These are phyloP conservation scores for Lymantria dispar DNA, from an alignment of 2,888 invertebrate species.

Conservation along the genomic window DNA sequence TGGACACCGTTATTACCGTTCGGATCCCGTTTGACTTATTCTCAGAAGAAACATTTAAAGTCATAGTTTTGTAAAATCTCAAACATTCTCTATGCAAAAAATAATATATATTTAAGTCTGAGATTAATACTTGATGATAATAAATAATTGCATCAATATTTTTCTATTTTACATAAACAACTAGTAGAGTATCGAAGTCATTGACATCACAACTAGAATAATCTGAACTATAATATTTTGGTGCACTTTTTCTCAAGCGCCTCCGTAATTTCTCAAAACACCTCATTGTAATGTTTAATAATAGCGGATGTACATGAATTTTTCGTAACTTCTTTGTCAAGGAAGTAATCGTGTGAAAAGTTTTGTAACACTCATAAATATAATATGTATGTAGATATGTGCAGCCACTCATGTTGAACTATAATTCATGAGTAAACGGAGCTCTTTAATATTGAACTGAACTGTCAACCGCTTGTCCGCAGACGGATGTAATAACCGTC, in stretches of 20 bases:
- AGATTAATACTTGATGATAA: too few species aligned
- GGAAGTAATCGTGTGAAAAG: constrained; percentile 76
- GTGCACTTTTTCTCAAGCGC: constrained; percentile 48
- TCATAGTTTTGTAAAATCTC: too few species aligned
- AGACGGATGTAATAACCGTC: too few species aligned
- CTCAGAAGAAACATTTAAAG: too few species aligned
- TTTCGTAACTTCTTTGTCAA: constrained; percentile 74
- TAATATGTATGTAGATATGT: constrained; percentile 25
- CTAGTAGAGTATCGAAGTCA: neutral
- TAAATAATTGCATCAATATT: too few species aligned
- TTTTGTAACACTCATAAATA: constrained; percentile 39
- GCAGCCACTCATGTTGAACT: constrained; percentile 2
- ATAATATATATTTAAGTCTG: too few species aligned
- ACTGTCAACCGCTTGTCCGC: too few species aligned
- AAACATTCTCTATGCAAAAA: too few species aligned
- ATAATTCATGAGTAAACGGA: neutral
- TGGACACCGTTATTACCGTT: too few species aligned
- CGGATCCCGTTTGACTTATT: too few species aligned
- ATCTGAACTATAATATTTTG: neutral
- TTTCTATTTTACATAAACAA: neutral
- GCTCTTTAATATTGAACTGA: too few species aligned
- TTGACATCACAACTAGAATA: neutral
- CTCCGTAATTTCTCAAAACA: constrained; percentile 57
- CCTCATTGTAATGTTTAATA: constrained; percentile 61
- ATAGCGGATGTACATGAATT: constrained; percentile 69